Evolutionary conservation across 2,888 invertebrate genomes (phyloP).

Genomic region (Graphium colonna): DNA sequence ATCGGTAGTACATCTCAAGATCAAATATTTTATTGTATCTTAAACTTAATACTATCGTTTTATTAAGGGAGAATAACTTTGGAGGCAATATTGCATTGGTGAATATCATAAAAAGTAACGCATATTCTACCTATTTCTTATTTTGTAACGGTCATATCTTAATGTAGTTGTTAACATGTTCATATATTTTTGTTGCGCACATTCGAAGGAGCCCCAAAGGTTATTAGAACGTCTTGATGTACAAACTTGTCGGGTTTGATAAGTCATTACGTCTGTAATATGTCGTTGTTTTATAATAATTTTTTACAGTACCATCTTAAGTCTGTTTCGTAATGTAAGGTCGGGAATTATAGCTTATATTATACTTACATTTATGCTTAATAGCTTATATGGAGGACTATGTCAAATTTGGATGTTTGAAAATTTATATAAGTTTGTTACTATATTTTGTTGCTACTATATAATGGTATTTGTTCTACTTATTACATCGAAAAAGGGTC

Average conservation of each 20-base stretch:
- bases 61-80: constrained; percentile 5
- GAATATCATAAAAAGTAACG: constrained; percentile 12
- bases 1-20: no score
- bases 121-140: constrained; percentile 9
- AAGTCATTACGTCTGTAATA: not conserved
- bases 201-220: constrained; percentile 5
- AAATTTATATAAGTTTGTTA: no score
- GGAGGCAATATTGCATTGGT: constrained; percentile 6
- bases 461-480: no score
- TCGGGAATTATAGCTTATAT: no score
- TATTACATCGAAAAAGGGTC: no score
- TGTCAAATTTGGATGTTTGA: no score
- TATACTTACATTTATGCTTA: no score
- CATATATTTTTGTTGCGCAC: not conserved
- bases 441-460: no score
- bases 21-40: no score
- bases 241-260: not conserved
- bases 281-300: not conserved
- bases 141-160: constrained; percentile 14
- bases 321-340: not conserved
- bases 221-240: constrained; percentile 14
- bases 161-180: not conserved
- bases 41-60: no score
- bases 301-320: not conserved
- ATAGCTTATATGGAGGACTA: no score